Conservation (phyloP, 2,797 vertebrate species). For the Scleropages formosus region DNA sequence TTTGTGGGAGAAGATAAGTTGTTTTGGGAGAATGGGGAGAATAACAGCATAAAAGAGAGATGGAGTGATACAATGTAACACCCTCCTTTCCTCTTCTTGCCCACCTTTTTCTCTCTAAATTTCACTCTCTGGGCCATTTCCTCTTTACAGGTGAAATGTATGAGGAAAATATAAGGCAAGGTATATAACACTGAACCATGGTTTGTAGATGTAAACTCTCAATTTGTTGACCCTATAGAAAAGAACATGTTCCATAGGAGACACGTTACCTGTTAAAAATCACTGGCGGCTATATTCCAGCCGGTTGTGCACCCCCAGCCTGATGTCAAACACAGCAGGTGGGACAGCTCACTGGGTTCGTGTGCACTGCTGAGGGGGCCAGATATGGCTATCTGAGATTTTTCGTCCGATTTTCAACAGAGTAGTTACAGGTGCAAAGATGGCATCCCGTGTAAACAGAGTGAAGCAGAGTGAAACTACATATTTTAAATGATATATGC, state of each 20-base stretch:
- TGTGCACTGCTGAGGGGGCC: constrained; percentile 6
- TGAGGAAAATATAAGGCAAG: background rate
- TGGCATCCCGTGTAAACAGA: no score
- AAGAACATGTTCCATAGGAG: background rate
- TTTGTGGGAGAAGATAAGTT: constrained; percentile 46
- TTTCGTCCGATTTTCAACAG: background rate
- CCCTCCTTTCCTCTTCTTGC: constrained; percentile 31
- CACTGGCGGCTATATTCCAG: background rate
- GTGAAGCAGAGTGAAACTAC: no score
- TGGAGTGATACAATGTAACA: constrained; percentile 50
- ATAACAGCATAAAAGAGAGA: constrained; percentile 57
- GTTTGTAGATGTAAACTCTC: background rate
- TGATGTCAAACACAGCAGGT: background rate
- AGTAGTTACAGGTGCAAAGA: background rate
- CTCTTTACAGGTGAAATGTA: constrained; percentile 28
- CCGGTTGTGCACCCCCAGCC: background rate
- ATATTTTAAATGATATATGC: no score
- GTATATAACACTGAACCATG: no score
- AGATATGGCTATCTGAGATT: background rate
- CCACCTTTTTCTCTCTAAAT: constrained; percentile 9
- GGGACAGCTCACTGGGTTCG: background rate
- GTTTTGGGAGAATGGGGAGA: constrained; percentile 45
- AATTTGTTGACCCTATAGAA: background rate
- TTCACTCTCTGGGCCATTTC: constrained; percentile 32
- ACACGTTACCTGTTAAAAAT: background rate